Evolutionary conservation across 2,113 vertebrate species (phyloP).

Genomic region (Papio anubis): DNA sequence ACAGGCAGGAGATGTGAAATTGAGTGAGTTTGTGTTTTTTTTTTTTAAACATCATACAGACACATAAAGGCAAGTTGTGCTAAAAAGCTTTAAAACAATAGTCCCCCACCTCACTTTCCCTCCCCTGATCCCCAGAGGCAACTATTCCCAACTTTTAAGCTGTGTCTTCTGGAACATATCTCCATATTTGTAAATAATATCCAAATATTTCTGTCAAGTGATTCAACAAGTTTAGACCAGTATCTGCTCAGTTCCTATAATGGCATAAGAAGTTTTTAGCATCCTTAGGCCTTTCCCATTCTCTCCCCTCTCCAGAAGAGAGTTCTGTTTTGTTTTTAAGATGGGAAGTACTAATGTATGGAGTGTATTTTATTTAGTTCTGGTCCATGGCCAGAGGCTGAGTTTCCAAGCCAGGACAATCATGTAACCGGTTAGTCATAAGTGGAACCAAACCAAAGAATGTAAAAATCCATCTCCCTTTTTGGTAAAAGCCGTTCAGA

Average conservation of each 20-base stretch:
- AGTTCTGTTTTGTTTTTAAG: not conserved
- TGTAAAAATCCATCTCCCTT: not conserved
- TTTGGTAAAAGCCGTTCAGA: not conserved
- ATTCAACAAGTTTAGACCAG: not conserved
- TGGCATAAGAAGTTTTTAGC: not conserved
- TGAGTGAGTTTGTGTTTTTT: not conserved
- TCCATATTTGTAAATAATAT: constrained; percentile 23
- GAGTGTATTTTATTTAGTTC: constrained; percentile 9
- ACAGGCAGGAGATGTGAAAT: not conserved
- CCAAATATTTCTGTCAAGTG: not conserved
- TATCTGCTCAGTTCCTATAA: not conserved
- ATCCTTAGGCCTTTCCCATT: not conserved
- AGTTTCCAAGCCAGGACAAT: not conserved
- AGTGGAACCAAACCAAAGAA: not conserved
- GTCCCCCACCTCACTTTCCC: not conserved
- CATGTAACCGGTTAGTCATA: not conserved
- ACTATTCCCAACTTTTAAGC: constrained; percentile 15
- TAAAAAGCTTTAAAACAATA: not conserved
- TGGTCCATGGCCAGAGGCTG: not conserved
- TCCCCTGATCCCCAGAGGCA: not conserved
- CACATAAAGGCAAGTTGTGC: not conserved
- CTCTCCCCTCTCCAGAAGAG: not conserved
- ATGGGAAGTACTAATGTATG: not conserved
- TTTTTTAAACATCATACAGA: not conserved
- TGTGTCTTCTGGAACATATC: not conserved